Conservation (phyloP, 2,888 invertebrate species). For the Cataglyphis rosenhaueri region DNA sequence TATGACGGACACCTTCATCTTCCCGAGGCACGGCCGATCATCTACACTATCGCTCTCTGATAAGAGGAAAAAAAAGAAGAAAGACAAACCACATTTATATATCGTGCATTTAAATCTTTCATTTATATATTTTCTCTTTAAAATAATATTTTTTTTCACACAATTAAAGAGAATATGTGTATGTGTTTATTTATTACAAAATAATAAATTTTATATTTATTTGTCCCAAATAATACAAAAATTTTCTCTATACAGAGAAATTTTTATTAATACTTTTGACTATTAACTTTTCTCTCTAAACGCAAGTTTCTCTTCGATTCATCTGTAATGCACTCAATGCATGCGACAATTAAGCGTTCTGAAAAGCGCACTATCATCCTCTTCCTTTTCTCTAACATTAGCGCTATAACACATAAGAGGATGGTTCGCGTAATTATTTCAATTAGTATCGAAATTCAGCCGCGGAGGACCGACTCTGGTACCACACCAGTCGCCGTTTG, state of each 20-base stretch:
- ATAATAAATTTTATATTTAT: neutral
- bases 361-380: neutral
- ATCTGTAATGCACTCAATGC: neutral
- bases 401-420: neutral
- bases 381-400: neutral
- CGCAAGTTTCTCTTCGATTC: neutral
- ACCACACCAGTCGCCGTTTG: constrained; percentile 27
- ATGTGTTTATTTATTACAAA: neutral
- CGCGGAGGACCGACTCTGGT: too few relatives aligned
- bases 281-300: neutral
- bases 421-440: constrained; percentile 60
- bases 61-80: constrained; percentile 1
- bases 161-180: neutral
- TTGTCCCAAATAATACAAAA: neutral
- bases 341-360: neutral
- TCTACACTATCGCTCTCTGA: constrained; percentile 19
- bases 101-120: neutral
- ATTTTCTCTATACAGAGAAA: neutral
- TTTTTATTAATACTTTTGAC: neutral
- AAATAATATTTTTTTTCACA: neutral
- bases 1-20: constrained; percentile 52
- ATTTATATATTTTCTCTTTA: neutral
- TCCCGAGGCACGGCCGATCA: constrained; percentile 15
- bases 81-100: neutral
- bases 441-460: constrained; percentile 63